A percentile compares a stretch with the other conserved stretches of the same genome.
These are phyloP conservation scores for Hirtodrosophila confusa DNA, from an alignment of 2,888 invertebrate species.

Conservation along the genomic window DNA sequence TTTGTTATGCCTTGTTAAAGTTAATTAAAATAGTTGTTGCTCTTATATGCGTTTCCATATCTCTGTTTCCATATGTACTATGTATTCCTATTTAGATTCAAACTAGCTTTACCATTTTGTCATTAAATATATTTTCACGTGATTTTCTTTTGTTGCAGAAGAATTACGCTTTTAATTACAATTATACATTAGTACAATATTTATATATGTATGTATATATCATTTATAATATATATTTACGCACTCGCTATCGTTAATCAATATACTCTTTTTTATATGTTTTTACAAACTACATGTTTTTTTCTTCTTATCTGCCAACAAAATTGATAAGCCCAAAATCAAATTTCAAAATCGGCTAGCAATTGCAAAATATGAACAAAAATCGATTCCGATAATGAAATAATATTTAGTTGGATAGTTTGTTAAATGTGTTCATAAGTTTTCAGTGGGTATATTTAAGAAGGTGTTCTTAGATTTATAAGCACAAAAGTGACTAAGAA, in stretches of 20 bases:
- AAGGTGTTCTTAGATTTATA: constrained; percentile 44
- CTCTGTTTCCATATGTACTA: constrained; percentile 55
- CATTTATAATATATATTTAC: constrained; percentile 42
- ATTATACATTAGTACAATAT: constrained; percentile 69
- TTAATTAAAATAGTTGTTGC: constrained; percentile 72
- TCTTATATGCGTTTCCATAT: constrained; percentile 50
- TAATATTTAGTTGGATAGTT: constrained; percentile 7
- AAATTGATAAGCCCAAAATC: constrained; percentile 30
- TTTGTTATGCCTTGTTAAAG: constrained; percentile 67
- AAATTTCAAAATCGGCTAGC: constrained; percentile 48
- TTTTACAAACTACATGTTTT: constrained; percentile 51
- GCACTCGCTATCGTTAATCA: constrained; percentile 37
- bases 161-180: constrained; percentile 52
- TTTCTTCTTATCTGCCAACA: constrained; percentile 24
- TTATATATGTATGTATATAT: constrained; percentile 43
- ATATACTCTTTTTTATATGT: constrained; percentile 38
- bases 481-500: constrained; percentile 69
- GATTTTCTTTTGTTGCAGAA: constrained; percentile 50
- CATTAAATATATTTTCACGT: constrained; percentile 60
- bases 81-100: constrained; percentile 67
- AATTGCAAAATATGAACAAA: constrained; percentile 52
- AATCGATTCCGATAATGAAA: constrained; percentile 19
- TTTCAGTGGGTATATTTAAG: constrained; percentile 8
- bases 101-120: constrained; percentile 68
- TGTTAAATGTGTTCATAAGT: constrained; percentile 10